These are phyloP conservation scores for Mus musculus DNA, from an alignment of 2,113 vertebrate species.

Conservation along the genomic window GRCm39 chr4:119773501-119774000, in stretches of 20 bases:
- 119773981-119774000: background rate
- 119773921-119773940: background rate
- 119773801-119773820: background rate
- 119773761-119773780: background rate
- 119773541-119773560: background rate
- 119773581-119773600: background rate
- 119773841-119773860: background rate
- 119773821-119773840: background rate
- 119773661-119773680: background rate
- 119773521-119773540: background rate
- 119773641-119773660: background rate
- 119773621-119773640: background rate
- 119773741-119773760: background rate
- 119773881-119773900: background rate
- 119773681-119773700: background rate
- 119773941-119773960: background rate
- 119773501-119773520: background rate
- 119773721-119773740: background rate
- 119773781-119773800: background rate
- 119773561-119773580: background rate
- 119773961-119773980: background rate
- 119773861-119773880: background rate
- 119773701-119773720: background rate
- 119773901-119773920: background rate
- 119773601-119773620: background rate